Conservation (phyloP, 2,113 vertebrate genomes). For the Phainopepla nitens region DNA sequence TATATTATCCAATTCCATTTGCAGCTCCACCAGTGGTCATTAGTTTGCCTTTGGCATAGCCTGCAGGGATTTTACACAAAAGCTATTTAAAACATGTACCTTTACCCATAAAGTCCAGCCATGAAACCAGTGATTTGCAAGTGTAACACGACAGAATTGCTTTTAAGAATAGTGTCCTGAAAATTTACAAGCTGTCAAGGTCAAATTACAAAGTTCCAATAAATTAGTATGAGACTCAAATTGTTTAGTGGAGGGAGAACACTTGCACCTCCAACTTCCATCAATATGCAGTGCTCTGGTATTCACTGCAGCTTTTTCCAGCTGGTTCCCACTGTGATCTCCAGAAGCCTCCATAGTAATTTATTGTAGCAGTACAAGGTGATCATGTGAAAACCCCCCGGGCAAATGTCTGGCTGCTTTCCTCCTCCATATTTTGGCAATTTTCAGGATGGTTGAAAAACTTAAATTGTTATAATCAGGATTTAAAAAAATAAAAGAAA, state of each 20-base stretch:
- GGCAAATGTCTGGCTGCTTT: not conserved
- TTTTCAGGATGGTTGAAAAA: not conserved
- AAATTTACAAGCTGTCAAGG: not conserved
- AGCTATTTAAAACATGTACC: not conserved
- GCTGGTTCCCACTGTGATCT: not conserved
- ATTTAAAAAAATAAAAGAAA: not conserved
- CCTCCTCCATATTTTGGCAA: not conserved
- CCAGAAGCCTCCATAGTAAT: not conserved
- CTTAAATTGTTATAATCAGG: not conserved
- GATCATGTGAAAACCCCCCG: not conserved
- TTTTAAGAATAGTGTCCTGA: not conserved
- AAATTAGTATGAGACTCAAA: not conserved
- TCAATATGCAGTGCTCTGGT: not conserved
- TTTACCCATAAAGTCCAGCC: not conserved
- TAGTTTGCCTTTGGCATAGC: not conserved
- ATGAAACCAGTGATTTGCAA: not conserved
- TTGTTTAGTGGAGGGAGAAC: not conserved
- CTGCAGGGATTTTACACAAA: not conserved
- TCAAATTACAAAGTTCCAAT: not conserved
- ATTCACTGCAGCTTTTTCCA: not conserved
- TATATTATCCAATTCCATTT: constrained; percentile 18
- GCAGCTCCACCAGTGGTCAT: not conserved
- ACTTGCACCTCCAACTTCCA: not conserved
- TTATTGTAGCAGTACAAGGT: not conserved
- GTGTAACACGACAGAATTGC: not conserved